A percentile compares a stretch with the other conserved stretches of the same genome.
phyloP scores from a whole-genome alignment of 2,113 vertebrate genomes.

The Epinephelus moara region DNA sequence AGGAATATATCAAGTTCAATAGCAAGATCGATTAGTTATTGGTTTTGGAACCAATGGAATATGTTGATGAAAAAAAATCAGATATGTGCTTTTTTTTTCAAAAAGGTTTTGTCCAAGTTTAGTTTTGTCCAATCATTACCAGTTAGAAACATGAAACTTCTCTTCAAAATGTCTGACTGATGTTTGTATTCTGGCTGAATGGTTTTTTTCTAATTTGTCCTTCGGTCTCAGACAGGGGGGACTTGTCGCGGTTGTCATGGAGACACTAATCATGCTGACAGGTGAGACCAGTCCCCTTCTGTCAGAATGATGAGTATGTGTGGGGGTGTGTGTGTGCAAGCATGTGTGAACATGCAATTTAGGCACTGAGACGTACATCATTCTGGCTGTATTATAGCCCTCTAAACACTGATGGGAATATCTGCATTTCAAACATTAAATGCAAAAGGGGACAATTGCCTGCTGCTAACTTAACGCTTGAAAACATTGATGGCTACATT shows the following conservation, averaged over 20 bases:
- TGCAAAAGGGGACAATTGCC: neutral
- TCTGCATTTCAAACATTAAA: neutral
- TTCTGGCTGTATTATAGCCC: neutral
- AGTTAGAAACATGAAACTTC: too few relatives aligned
- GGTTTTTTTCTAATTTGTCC: neutral
- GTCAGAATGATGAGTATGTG: conserved; percentile 2
- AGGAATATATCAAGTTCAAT: too few relatives aligned
- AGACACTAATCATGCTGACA: conserved; percentile 46
- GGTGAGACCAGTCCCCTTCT: conserved; percentile 46
- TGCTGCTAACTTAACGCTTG: too few relatives aligned
- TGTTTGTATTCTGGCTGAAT: neutral
- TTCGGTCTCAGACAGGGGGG: neutral
- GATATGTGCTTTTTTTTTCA: too few relatives aligned
- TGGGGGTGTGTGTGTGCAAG: conserved; percentile 4
- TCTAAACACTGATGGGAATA: neutral
- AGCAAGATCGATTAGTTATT: too few relatives aligned
- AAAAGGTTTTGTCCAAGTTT: too few relatives aligned
- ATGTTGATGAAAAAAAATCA: too few relatives aligned
- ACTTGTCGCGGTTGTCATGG: conserved; percentile 42
- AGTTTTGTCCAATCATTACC: too few relatives aligned
- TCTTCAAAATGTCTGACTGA: neutral
- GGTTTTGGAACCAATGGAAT: too few relatives aligned
- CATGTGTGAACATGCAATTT: conserved; percentile 8
- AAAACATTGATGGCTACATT: too few relatives aligned
- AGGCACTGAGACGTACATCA: neutral